phyloP scores from a whole-genome alignment of 2,888 invertebrate species.

The Drosophila rubida region DNA sequence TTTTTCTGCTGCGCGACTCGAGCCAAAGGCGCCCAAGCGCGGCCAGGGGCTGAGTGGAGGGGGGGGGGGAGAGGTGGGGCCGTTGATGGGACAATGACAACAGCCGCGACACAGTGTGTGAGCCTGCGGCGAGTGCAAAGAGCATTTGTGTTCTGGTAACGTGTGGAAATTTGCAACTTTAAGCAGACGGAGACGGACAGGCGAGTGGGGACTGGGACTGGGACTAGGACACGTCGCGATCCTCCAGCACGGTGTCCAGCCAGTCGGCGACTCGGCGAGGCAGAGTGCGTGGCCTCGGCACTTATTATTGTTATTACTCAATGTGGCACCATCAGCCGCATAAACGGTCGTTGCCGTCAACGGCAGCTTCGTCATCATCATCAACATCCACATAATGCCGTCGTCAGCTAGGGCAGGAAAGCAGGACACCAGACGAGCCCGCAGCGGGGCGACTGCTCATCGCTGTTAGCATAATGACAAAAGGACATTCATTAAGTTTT shows the following conservation, averaged over 20 bases:
- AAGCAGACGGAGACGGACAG: slow-evolving; percentile 1
- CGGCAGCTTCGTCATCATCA: slow-evolving; percentile 35
- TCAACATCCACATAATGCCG: slow-evolving; percentile 25
- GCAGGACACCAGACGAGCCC: slow-evolving; percentile 4
- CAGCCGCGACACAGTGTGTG: slow-evolving; percentile 19
- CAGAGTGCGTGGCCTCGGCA: slow-evolving; percentile 25
- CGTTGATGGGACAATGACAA: slow-evolving; percentile 7
- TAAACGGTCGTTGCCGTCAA: slow-evolving; percentile 78
- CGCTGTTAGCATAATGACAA: slow-evolving; percentile 74
- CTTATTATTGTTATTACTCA: slow-evolving; percentile 71
- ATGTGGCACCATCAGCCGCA: slow-evolving; percentile 74
- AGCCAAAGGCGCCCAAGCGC: slow-evolving; percentile 5
- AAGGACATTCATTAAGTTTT: slow-evolving; percentile 83
- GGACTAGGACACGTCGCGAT: slow-evolving; percentile 1
- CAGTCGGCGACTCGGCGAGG: too few relatives aligned
- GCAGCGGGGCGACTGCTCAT: slow-evolving; percentile 4
- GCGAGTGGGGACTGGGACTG: background rate
- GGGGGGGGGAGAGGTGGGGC: background rate
- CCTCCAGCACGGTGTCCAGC: slow-evolving; percentile 6
- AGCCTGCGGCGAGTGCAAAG: background rate
- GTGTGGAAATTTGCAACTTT: slow-evolving; percentile 57
- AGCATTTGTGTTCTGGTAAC: slow-evolving; percentile 29
- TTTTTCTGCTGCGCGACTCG: slow-evolving; percentile 26
- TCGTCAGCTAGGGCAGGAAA: slow-evolving; percentile 1
- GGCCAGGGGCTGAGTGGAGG: too few relatives aligned